Conservation (phyloP, 2,797 vertebrate genomes). For the Onychomys torridus region DNA sequence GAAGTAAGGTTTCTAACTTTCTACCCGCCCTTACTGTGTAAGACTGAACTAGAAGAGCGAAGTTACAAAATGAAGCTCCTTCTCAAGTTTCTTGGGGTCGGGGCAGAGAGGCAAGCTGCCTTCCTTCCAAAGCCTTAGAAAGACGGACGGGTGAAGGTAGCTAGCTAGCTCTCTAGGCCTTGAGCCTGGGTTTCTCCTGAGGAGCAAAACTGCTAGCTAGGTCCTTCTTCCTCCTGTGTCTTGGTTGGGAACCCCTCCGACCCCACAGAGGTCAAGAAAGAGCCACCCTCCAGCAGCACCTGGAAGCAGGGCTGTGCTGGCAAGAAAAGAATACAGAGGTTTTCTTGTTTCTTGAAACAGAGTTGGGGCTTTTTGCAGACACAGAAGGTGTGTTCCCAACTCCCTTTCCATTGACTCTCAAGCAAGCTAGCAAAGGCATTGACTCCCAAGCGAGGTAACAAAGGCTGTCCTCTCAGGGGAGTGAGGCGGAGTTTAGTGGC, state of each 20-base stretch:
- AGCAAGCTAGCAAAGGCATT: neutral
- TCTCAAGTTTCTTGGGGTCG: neutral
- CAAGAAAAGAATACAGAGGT: neutral
- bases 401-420: neutral
- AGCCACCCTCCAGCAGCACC: neutral
- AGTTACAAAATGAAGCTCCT: neutral
- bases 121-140: neutral
- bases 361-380: neutral
- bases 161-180: neutral
- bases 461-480: neutral
- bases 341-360: neutral
- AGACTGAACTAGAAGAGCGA: neutral
- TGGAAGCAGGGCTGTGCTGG: neutral
- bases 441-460: neutral
- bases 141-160: neutral
- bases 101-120: neutral
- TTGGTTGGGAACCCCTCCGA: neutral
- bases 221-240: neutral
- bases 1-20: neutral
- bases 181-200: neutral
- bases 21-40: neutral
- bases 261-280: neutral
- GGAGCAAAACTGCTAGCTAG: neutral
- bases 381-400: neutral
- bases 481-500: accelerated